Base-by-base conservation (phyloP, 1,140 invertebrate species). In the Drosophila kikkawai region DNA sequence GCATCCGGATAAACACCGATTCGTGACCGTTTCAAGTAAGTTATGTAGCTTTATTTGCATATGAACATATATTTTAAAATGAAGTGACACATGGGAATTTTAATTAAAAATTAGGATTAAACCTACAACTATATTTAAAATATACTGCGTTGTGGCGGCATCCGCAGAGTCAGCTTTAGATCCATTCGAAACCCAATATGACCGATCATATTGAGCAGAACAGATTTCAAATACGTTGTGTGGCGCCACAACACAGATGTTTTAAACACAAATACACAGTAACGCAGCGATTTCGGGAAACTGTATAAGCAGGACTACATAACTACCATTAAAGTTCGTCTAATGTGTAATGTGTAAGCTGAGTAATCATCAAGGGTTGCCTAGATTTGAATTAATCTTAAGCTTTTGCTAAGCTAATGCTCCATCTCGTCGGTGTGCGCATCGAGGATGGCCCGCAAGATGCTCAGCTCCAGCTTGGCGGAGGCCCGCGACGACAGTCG, bases 401-500 rank as follows among this genome's bases (percentile, higher is more conserved):
- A 44, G 9, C 29, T 34, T 37, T 60, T n/a, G 22, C 26, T 29
- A 7, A 22, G 19, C 68, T 82, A 88, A 51, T 88, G 75, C 57
- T 91, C 91, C 55, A 92, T 51, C 29, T 91, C 90, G 42, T 92
- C 91, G 60, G 87, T 87, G 39, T 92, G 92, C 32, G 84, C 87
- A 42, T 92, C 91, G 32, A 92, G 75, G 44, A 92, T 92, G 61
- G 91, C 81, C 15, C 87, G 82, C 17, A 92, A 56, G 26, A 92
- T 92, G 55, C 79, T 77, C 45, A 92, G 45, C 65, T 92, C 91
- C n/a, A 92, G 61, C 63, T 92, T 92, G 42, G 90, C 87, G 12
- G 91, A 88, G 15, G 70, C 75, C 1, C 87, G 78, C 15, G 56
- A 37, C 57, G 82, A 80, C 39, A 92, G 75, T 55, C 91, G 79